Evolutionary conservation across 2,797 vertebrate species (phyloP), one percentile per base, ranked within the genome.

Genomic region (Gadopsis bispinosus): DNA sequence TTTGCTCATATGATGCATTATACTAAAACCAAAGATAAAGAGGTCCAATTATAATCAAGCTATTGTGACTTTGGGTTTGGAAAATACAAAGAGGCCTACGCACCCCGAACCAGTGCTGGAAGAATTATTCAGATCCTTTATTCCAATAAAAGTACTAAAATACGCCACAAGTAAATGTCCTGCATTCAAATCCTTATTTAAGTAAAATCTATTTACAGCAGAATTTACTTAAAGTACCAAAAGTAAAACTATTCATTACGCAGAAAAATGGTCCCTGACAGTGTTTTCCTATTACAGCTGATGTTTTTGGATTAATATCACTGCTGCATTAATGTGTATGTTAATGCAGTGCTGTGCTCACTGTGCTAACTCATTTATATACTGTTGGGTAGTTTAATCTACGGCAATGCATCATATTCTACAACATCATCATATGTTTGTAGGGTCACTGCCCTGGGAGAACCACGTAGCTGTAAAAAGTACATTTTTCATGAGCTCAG

Each of bases 1-100:
- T 67, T 65, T 29, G 20, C 71, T 51, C 11, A n/a, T 58, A 7
- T 31, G 60, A 48, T 35, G 7, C 14, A 22, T 58, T 3, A 22
- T 26, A 47, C 39, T 62, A 5, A 78, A 74, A 58, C 56, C 39
- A 62, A 63, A 55, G 35, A 66, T 7, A 54, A 59, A 54, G 31
- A 7, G 6, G 55, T 26, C 0, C 11, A 43, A 0, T 22, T 11
- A 43, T 7, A 3, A 31, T 39, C 17, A 4, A 20, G 29, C n/a
- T 37, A 5, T 41, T 5, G 7, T 31, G 2, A 63, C 35, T 1
- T 13, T 11, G 0, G 19, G 17, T 63, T 11, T 4, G 41, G 33
- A 75, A 1, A 51, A 29, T 20, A 7, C 33, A 64, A 50, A 41
- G 13, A 63, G 9, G 4, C 1, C 19, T 8, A 5, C 19, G 26